Base-by-base conservation (phyloP, 2,797 vertebrate genomes). In the Myotis findleyi region DNA sequence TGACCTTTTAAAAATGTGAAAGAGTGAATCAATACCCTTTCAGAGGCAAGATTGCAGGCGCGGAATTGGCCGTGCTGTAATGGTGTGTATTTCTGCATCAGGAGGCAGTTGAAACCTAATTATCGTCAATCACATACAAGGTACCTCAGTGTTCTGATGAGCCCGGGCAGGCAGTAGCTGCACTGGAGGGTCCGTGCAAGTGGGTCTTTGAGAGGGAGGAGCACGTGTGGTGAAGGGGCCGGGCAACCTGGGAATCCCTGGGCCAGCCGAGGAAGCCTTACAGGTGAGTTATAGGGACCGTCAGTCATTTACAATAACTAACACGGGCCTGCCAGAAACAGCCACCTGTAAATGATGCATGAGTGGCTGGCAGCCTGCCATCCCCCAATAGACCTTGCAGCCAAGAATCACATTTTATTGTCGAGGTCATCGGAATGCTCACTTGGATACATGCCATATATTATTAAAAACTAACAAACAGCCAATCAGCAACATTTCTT, bases 1-100 rank as follows among this genome's bases (percentile, higher is more conserved):
- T 98, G 98, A 98, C 98, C 98, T 99, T 99, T 98, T 98, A 97
- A 98, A 98, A 98, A 98, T 57, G 97, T 97, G 93, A 96, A 97
- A 97, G 98, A 93, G 44, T 51, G 97, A 98, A 98, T 98, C 98
- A 95, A 98, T 98, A 98, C 97, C 96, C 98, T 98, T 98, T 97
- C 97, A 94, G 97, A 97, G 95, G 98, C 98, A 98, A 85, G 76
- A 87, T 89, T 80, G 95, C 81, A 0, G 95, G 94, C 97, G 97
- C 97, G 95, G 98, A 97, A 98, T 95, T 76, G 96, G 96, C 98
- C 95, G 21, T 10, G 95, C 97, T 88, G 89, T 89, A 97, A 97
- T 97, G 95, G 79, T 81, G 96, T 96, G 97, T 76, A 96, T 98
- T 98, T 98, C 98, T 98, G 98, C 98, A 98, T 97, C 98, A 98